phyloP scores from a whole-genome alignment of 2,888 invertebrate genomes.

The Caenorhabditis sp. region DNA sequence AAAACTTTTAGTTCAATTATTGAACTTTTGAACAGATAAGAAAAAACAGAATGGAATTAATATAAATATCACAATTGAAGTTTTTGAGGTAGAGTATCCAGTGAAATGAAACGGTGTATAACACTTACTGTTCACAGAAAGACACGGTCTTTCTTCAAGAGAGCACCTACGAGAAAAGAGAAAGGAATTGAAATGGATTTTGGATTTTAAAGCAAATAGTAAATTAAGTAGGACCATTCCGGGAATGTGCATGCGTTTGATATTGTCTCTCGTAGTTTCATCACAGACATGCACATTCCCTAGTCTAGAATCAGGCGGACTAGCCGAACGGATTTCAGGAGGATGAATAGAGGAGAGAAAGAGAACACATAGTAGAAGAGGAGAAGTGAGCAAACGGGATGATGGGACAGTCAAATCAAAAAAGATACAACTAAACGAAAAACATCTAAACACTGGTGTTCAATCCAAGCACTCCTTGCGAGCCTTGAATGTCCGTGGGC shows the following conservation, averaged over 20 bases:
- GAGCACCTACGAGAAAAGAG: conserved; percentile 22
- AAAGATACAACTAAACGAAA: conserved; percentile 2
- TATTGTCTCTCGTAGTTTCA: background rate
- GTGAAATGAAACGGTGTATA: conserved; percentile 32
- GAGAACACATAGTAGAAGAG: conserved; percentile 37
- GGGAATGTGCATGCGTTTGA: conserved; percentile 44
- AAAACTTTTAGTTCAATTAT: no score
- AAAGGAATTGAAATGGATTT: conserved; percentile 13
- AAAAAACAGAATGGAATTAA: conserved; percentile 6
- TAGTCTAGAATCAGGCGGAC: conserved; percentile 51
- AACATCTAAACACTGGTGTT: conserved; percentile 66
- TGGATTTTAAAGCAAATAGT: conserved; percentile 34
- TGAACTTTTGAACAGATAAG: conserved; percentile 4
- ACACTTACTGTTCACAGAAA: conserved; percentile 49
- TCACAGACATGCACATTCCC: conserved; percentile 52
- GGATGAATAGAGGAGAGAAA: conserved; percentile 5
- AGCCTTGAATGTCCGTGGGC: conserved; percentile 62
- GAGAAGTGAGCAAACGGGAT: conserved; percentile 54
- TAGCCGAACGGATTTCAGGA: conserved; percentile 37
- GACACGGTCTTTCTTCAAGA: conserved; percentile 7
- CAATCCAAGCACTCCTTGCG: conserved; percentile 60
- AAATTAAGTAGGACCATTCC: conserved; percentile 25
- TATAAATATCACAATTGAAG: conserved; percentile 23
- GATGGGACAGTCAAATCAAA: background rate
- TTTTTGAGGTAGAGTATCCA: background rate